phyloP scores from a whole-genome alignment of 2,113 vertebrate genomes.

The Parus major region DNA sequence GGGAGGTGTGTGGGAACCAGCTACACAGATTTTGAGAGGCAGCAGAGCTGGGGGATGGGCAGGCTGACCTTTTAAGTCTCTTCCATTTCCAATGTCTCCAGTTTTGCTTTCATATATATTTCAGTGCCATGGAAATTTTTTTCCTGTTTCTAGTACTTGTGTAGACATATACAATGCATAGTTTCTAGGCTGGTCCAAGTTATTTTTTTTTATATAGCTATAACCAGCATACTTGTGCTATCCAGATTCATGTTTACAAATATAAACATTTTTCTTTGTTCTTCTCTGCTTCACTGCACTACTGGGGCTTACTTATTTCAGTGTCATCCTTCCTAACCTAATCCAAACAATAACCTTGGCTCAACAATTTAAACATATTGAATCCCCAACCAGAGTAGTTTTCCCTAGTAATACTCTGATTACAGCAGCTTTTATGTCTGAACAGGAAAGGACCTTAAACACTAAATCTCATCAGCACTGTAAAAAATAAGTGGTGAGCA shows the following conservation, averaged over 20 bases:
- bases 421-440: slow-evolving; percentile 74
- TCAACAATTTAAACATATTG: slow-evolving; percentile 64
- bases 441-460: slow-evolving; percentile 69
- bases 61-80: background rate
- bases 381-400: slow-evolving; percentile 57
- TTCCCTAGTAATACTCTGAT: slow-evolving; percentile 71
- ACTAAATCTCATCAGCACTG: slow-evolving; percentile 71
- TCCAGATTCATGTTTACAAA: slow-evolving; percentile 6
- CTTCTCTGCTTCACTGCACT: slow-evolving; percentile 1
- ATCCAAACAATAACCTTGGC: slow-evolving; percentile 68
- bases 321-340: slow-evolving; percentile 60
- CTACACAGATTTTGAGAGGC: background rate
- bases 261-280: slow-evolving; percentile 41
- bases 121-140: background rate
- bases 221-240: background rate
- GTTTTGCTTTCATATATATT: background rate
- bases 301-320: slow-evolving; percentile 40
- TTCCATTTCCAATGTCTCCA: background rate
- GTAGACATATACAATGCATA: background rate
- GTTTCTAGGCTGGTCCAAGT: background rate
- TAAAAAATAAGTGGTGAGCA: slow-evolving; percentile 73
- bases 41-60: background rate
- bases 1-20: background rate
- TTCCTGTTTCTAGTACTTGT: background rate
- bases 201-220: background rate